Evolutionary conservation across 2,113 vertebrate species (phyloP), one percentile per base, ranked within the genome.

Genomic region (Petroica traversi): DNA sequence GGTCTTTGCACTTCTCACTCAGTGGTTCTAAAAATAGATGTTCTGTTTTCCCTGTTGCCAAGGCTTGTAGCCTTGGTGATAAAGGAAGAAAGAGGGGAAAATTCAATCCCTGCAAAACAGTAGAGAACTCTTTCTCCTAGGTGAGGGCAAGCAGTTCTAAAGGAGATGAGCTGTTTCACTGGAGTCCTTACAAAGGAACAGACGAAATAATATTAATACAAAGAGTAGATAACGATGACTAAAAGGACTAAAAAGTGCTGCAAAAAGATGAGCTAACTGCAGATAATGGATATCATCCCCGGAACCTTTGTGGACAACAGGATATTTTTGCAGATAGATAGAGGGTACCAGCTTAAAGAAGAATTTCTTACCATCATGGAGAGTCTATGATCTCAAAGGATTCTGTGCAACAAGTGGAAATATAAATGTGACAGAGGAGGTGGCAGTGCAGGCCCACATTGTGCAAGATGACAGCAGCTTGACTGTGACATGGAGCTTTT

Each of bases 61-160:
- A 96, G 96, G 93, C 86, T 95, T 85, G 93, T 97, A 97, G 89
- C 89, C 94, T 95, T 97, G 96, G 95, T 96, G 95, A 97, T 89
- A 89, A 92, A 92, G 85, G 64, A 95, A 91, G 71, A 73, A 85
- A 82, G 34, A 59, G 33, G 33, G 31, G 38, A 88, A 91, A 94
- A 90, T 7, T 63, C 45, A 19, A 75, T 93, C 62, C 34, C 72
- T 80, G 83, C 71, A 85, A 77, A 91, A 49, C 36, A n/a, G 48
- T 49, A 52, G 69, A 86, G 61, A 86, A 51, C 43, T 90, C 28
- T 57, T 71, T 64, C 29, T 90, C 48, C 43, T 83, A 59, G 13
- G 54, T 6, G 6, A 92, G 63, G 51, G 58, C 58, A 87, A 90
- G 48, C 55, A 71, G 43, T 67, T 88, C 34, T 85, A 85, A 85